phyloP scores from a whole-genome alignment of 2,888 invertebrate genomes.

The Lamellibrachia columna region DNA sequence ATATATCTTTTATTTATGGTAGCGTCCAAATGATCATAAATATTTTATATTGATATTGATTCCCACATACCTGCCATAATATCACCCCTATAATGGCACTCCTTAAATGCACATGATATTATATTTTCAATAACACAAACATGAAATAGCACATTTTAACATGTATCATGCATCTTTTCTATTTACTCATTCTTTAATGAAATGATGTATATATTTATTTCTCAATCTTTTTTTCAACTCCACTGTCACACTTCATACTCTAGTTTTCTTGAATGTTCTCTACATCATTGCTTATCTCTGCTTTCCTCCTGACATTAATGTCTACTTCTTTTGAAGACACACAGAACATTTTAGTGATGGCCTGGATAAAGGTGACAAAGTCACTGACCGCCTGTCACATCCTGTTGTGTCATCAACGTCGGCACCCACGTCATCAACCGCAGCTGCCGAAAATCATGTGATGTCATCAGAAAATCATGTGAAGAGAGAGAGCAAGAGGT shows the following conservation, averaged over 20 bases:
- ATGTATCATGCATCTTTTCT: background rate
- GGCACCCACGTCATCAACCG: background rate
- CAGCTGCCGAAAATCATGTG: background rate
- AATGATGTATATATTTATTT: background rate
- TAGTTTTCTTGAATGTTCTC: background rate
- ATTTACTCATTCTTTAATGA: background rate
- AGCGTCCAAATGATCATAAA: background rate
- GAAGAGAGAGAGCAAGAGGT: slow-evolving; percentile 4
- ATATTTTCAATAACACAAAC: background rate
- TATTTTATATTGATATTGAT: background rate
- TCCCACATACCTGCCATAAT: background rate
- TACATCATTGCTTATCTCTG: background rate
- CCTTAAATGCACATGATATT: background rate
- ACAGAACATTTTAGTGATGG: background rate
- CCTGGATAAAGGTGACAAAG: background rate
- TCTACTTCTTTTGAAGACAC: background rate
- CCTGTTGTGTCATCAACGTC: background rate
- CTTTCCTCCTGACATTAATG: background rate
- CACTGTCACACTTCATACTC: background rate
- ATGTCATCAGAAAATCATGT: background rate
- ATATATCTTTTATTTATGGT: background rate
- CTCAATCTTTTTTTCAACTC: background rate
- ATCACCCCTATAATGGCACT: background rate
- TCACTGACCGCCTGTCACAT: background rate
- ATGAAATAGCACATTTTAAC: background rate